Evolutionary conservation across 2,113 vertebrate species (phyloP), one percentile per base, ranked within the genome.

Genomic region (Jacana jacana): DNA sequence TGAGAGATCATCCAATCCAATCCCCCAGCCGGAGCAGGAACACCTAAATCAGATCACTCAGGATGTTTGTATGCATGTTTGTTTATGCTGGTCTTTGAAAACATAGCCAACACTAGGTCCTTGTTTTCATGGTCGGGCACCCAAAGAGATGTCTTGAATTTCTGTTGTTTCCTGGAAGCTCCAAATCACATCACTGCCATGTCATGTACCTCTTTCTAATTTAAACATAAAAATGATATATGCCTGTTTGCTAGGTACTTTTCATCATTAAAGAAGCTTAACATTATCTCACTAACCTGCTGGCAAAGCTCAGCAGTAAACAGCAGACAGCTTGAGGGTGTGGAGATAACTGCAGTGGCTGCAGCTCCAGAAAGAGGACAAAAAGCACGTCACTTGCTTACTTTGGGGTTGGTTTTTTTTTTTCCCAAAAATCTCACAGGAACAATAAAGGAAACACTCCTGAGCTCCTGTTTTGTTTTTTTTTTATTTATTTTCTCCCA

Each of bases 321-420:
- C 28, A 82, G 71, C 66, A 88, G 80, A 68, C 71, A 96, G 83
- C 71, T 86, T 63, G 66, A 76, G 86, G 66, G 65, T 63, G 70
- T 37, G 49, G 46, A 86, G 48, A 25, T 31, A 68, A 88, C 76
- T 80, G 86, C 83, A 91, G 95, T 39, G 66, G 86, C 81, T 91
- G 89, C 83, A 80, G 83, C 80, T 96, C 57, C 86, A 82, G 42
- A 86, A 90, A 71, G 63, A 95, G 76, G 83, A 83, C 86, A 92
- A 76, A 73, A 88, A 85, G 49, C 6, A 2, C 10, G 4, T 70
- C 49, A 63, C 10, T 25, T 57, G 42, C 52, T 71, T 42, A 25
- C 31, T 54, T 48, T 33, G 8, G 5, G 37, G 7, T 28, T n/a
- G n/a, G n/a, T n/a, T n/a, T n/a, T n/a, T 39, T 82, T 68, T 27